phyloP scores from a whole-genome alignment of 2,113 vertebrate species.

The Oophaga pumilio region DNA sequence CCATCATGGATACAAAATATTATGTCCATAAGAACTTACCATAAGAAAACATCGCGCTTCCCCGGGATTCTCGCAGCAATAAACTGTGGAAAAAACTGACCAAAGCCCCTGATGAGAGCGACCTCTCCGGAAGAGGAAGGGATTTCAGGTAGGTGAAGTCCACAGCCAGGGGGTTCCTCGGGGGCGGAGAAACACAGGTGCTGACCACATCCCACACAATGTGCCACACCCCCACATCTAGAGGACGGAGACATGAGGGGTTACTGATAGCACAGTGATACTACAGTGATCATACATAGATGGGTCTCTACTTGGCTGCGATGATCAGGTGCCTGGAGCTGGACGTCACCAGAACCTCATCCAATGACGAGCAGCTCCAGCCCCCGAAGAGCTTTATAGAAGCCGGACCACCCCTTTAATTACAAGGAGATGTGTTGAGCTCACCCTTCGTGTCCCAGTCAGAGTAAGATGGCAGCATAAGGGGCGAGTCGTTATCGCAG shows the following conservation, averaged over 20 bases:
- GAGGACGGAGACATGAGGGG: background rate
- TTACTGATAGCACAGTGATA: background rate
- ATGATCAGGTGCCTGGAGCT: too few species aligned
- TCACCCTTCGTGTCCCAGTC: slow-evolving; percentile 48
- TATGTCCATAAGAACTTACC: background rate
- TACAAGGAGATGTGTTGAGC: background rate
- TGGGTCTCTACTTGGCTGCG: too few species aligned
- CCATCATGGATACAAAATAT: background rate
- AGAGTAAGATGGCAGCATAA: slow-evolving; percentile 63
- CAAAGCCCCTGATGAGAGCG: slow-evolving; percentile 74
- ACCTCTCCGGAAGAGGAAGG: slow-evolving; percentile 72
- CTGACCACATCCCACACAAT: slow-evolving; percentile 75
- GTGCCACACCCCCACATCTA: slow-evolving; percentile 75
- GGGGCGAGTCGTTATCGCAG: slow-evolving; percentile 74
- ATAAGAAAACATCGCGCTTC: slow-evolving; percentile 66
- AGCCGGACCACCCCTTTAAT: background rate
- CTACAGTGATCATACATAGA: background rate
- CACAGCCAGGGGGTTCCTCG: slow-evolving; percentile 76
- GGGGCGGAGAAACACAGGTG: slow-evolving; percentile 75
- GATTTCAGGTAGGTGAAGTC: slow-evolving; percentile 74
- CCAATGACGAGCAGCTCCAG: too few species aligned
- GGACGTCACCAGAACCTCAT: too few species aligned
- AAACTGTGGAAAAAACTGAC: slow-evolving; percentile 76
- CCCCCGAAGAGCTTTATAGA: too few species aligned
- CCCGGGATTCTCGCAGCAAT: slow-evolving; percentile 68